Conservation (phyloP, 2,888 invertebrate genomes). For the Hoplodrina ambigua region DNA sequence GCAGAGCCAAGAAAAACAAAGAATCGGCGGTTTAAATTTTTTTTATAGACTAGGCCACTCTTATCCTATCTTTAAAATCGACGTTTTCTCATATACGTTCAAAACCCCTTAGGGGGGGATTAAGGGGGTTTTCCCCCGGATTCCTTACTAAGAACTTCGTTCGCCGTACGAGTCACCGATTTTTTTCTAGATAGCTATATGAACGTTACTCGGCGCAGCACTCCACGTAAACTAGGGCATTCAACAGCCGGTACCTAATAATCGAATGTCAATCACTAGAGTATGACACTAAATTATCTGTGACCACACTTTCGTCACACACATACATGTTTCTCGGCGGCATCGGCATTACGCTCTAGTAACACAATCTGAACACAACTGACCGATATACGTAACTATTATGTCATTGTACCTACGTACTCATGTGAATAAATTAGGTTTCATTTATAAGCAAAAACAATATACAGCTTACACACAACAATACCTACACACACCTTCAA, state of each 20-base stretch:
- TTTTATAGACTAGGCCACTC: too few relatives aligned
- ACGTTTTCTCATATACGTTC: too few relatives aligned
- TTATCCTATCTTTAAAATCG: too few relatives aligned
- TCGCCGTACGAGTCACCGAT: too few relatives aligned
- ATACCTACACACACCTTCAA: too few relatives aligned
- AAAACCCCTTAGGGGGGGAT: too few relatives aligned
- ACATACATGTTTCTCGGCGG: constrained; percentile 19
- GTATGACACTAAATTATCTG: constrained; percentile 40
- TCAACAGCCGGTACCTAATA: constrained; percentile 9
- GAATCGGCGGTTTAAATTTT: too few relatives aligned
- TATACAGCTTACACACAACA: too few relatives aligned
- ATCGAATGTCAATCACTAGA: constrained; percentile 23
- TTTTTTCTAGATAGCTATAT: neutral
- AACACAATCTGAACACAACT: constrained; percentile 38
- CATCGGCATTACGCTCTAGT: constrained; percentile 49
- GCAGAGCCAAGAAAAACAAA: too few relatives aligned
- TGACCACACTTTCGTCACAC: constrained; percentile 49
- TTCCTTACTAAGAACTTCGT: too few relatives aligned
- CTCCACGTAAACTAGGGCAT: constrained; percentile 25
- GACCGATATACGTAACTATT: constrained; percentile 49
- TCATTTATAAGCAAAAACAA: neutral
- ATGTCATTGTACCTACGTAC: constrained; percentile 22
- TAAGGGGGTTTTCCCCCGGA: too few relatives aligned
- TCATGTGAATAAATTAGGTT: neutral
- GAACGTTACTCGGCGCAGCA: neutral